Conservation (phyloP, 2,888 invertebrate genomes). For the Nephrotoma flavescens region DNA sequence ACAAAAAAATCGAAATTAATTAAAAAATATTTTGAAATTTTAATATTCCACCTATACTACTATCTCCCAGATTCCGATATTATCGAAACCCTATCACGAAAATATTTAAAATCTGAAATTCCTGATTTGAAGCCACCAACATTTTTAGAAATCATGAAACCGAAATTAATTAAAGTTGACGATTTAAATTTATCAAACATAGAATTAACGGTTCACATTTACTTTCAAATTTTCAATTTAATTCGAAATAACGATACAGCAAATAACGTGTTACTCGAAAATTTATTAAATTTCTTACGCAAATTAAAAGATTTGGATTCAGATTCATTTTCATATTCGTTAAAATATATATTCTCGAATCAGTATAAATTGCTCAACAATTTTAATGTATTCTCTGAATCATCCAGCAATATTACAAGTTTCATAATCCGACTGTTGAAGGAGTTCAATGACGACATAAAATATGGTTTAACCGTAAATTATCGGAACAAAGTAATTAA, state of each 20-base stretch:
- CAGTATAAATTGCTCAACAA: conserved; percentile 20
- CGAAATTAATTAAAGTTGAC: neutral
- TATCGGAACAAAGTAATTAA: conserved; percentile 25
- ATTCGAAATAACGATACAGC: neutral
- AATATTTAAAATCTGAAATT: neutral
- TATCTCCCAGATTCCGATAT: conserved; percentile 22
- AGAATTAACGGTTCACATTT: neutral
- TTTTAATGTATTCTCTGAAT: conserved; percentile 17
- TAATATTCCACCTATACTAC: conserved; percentile 24
- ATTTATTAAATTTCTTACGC: neutral
- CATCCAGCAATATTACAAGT: conserved; percentile 18
- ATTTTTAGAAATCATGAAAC: neutral
- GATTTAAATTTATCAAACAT: neutral
- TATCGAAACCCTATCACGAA: conserved; percentile 12
- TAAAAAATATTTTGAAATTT: conserved; percentile 32
- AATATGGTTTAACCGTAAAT: conserved; percentile 17
- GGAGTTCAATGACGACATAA: conserved; percentile 14
- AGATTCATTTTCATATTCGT: conserved; percentile 10
- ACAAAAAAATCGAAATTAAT: conserved; percentile 14
- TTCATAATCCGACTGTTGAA: conserved; percentile 17
- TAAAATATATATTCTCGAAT: conserved; percentile 26
- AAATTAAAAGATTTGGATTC: neutral
- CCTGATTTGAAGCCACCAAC: neutral
- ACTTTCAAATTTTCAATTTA: neutral
- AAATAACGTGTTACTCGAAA: neutral